These are phyloP conservation scores for Potorous gilbertii DNA, from an alignment of 2,797 vertebrate genomes.

Conservation along the genomic window DNA sequence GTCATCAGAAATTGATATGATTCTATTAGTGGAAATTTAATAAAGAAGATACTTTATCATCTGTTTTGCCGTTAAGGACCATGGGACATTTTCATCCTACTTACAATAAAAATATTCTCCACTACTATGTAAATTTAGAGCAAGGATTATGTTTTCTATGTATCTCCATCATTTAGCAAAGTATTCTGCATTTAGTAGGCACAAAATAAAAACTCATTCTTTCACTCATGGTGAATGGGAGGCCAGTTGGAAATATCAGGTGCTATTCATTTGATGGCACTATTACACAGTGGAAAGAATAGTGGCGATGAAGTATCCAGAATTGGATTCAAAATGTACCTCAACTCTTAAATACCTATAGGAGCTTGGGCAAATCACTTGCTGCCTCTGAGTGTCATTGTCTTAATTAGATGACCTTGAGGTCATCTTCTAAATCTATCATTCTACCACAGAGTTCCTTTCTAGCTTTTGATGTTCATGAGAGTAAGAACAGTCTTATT, in stretches of 20 bases:
- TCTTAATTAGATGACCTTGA: background rate
- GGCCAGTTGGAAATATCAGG: no score
- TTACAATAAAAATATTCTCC: background rate
- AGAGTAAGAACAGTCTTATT: background rate
- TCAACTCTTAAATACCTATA: conserved; percentile 8
- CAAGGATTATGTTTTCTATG: background rate
- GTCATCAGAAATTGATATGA: background rate
- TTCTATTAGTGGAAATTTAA: background rate
- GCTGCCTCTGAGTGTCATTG: background rate
- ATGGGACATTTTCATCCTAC: background rate
- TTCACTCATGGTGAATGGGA: background rate
- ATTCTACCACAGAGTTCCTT: background rate
- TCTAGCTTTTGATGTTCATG: background rate
- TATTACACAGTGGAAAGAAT: background rate
- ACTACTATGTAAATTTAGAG: background rate
- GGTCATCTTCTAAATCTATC: background rate
- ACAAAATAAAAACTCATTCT: background rate
- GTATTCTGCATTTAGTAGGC: background rate
- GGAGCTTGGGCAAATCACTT: background rate
- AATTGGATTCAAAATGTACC: conserved; percentile 9
- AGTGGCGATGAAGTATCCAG: background rate
- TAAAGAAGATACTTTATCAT: background rate
- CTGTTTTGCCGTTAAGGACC: background rate
- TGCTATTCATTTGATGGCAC: background rate
- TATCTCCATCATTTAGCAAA: background rate